These are phyloP conservation scores for Varanus salvator DNA, from an alignment of 2,113 vertebrate genomes.

Conservation along the genomic window DNA sequence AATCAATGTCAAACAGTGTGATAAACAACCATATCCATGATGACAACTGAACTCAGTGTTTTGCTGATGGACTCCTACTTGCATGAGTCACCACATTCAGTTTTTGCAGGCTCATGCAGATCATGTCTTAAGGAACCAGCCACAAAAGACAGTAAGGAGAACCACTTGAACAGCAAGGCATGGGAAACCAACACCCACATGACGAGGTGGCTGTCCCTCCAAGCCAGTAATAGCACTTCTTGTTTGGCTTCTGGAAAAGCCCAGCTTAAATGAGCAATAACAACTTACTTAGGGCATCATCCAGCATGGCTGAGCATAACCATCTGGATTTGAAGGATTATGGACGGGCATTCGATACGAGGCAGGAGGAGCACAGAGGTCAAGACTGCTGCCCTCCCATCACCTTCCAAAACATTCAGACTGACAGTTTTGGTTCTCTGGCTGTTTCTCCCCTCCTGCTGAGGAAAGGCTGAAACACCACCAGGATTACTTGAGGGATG, in stretches of 20 bases:
- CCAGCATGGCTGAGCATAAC: too few species aligned
- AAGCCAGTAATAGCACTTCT: constrained; percentile 61
- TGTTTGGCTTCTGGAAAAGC: constrained; percentile 38
- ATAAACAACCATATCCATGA: constrained; percentile 28
- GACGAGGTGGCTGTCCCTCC: constrained; percentile 37
- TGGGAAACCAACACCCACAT: constrained; percentile 41
- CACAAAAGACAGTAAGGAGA: constrained; percentile 23
- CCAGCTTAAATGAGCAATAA: constrained; percentile 19
- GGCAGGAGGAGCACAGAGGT: too few species aligned
- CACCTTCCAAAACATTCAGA: too few species aligned
- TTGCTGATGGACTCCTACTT: constrained; percentile 29
- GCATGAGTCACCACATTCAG: constrained; percentile 17
- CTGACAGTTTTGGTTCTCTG: too few species aligned
- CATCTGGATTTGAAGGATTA: too few species aligned
- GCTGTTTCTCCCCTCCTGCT: too few species aligned
- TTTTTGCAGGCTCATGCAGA: constrained; percentile 53
- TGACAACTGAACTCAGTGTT: constrained; percentile 20
- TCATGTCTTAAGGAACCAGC: constrained; percentile 31
- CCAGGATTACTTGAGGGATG: too few species aligned
- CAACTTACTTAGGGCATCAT: not conserved
- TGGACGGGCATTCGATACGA: too few species aligned
- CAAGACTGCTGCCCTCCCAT: too few species aligned
- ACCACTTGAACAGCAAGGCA: constrained; percentile 50
- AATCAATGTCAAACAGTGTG: constrained; percentile 31
- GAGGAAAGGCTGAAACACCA: too few species aligned